A percentile compares a stretch with the other conserved stretches of the same genome.
Conservation (phyloP, 1,140 invertebrate species). For the Meloidogyne hapla region DNA sequence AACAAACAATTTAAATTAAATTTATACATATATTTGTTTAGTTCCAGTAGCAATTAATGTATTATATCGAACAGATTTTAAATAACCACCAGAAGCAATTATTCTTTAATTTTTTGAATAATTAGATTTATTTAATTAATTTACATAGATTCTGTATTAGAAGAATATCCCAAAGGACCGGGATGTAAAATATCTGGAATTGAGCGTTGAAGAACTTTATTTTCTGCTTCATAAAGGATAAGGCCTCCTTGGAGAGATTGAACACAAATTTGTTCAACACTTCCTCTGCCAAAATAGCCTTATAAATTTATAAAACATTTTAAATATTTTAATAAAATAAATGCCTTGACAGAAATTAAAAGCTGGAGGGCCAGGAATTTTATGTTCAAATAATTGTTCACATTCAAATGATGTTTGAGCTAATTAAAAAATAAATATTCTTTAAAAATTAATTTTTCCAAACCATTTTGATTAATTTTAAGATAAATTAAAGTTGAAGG, state of each 20-base stretch:
- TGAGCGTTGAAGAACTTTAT: constrained; percentile 37
- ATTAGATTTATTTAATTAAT: neutral
- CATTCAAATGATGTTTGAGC: constrained; percentile 32
- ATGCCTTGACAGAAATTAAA: constrained; percentile 48
- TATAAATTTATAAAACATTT: neutral
- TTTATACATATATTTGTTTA: constrained; percentile 25
- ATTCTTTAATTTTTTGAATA: constrained; percentile 16
- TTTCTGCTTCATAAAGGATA: constrained; percentile 45
- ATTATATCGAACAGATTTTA: constrained; percentile 34
- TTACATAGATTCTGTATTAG: constrained; percentile 40
- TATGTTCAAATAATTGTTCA: constrained; percentile 52
- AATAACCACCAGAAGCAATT: constrained; percentile 37
- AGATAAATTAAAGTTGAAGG: constrained; percentile 33
- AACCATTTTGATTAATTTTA: constrained; percentile 28
- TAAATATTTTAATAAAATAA: neutral
- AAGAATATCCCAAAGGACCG: constrained; percentile 41
- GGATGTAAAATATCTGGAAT: constrained; percentile 41
- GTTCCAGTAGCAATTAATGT: constrained; percentile 29
- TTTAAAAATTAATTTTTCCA: neutral
- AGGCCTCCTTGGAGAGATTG: constrained; percentile 46
- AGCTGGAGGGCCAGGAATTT: constrained; percentile 38
- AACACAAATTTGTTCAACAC: constrained; percentile 43
- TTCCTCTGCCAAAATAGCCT: constrained; percentile 34
- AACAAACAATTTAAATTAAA: neutral
- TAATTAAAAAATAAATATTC: neutral